Conservation (phyloP, 2,797 vertebrate species). For the Pteropus rufus region DNA sequence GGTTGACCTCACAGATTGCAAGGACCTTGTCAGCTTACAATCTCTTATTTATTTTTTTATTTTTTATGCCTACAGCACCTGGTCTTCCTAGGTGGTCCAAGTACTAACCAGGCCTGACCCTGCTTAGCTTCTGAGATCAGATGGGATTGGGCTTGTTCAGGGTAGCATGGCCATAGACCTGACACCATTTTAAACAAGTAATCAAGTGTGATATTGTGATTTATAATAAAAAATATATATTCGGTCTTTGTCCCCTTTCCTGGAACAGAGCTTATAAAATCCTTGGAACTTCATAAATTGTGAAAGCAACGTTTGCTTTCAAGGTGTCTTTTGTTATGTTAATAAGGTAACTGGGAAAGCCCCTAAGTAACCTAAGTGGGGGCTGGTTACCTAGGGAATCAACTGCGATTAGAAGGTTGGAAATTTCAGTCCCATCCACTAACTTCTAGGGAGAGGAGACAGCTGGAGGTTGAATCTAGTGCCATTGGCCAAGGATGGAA, state of each 20-base stretch:
- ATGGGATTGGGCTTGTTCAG: too few species aligned
- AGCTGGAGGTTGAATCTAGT: not conserved
- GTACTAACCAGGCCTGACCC: too few species aligned
- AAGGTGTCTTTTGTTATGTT: not conserved
- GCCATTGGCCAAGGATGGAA: not conserved
- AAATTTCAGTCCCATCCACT: not conserved
- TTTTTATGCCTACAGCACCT: too few species aligned
- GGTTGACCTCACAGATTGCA: too few species aligned
- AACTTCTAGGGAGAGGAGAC: not conserved
- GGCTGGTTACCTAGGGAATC: not conserved
- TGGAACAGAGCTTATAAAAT: not conserved
- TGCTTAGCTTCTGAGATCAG: too few species aligned
- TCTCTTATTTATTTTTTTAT: too few species aligned
- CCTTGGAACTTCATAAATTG: not conserved
- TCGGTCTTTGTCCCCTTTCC: not conserved
- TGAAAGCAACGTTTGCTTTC: too few species aligned
- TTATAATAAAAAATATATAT: not conserved
- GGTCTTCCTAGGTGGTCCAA: too few species aligned
- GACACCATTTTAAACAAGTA: not conserved
- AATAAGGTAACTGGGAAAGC: not conserved
- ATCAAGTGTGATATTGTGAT: not conserved
- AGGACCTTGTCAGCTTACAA: too few species aligned
- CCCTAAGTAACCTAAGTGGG: not conserved
- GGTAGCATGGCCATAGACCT: too few species aligned
- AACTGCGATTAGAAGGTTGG: not conserved